These are phyloP conservation scores for Drosophila fungiperda DNA, from an alignment of 2,888 invertebrate species.

Conservation along the genomic window DNA sequence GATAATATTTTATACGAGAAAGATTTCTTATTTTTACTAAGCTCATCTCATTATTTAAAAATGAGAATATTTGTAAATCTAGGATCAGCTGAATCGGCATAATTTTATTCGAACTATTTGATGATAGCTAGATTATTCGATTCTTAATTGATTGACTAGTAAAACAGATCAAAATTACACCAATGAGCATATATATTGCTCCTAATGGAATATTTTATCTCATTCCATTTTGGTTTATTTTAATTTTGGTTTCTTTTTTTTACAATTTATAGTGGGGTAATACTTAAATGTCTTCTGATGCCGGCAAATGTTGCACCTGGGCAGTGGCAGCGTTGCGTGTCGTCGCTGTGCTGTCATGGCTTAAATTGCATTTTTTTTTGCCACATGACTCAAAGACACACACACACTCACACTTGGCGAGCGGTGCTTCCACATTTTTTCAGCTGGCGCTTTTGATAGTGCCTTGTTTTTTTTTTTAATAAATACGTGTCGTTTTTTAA, in stretches of 20 bases:
- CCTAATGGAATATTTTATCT: neutral
- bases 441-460: slow-evolving; percentile 62
- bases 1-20: neutral
- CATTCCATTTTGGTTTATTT: neutral
- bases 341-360: slow-evolving; percentile 52
- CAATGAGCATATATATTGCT: neutral
- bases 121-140: neutral
- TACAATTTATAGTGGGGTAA: slow-evolving; percentile 35
- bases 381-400: slow-evolving; percentile 24
- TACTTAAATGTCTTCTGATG: slow-evolving; percentile 13
- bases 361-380: slow-evolving; percentile 59
- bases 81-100: neutral
- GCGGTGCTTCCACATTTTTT: slow-evolving; percentile 60
- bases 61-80: neutral
- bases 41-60: neutral
- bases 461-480: slow-evolving; percentile 28
- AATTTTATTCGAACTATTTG: neutral
- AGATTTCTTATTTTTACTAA: neutral
- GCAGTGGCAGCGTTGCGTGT: slow-evolving; percentile 49
- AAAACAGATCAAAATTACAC: neutral
- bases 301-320: slow-evolving; percentile 34
- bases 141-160: neutral
- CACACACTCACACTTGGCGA: neutral
- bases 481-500: slow-evolving; percentile 4
- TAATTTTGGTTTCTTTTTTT: neutral